Evolutionary conservation across 1,140 invertebrate genomes (phyloP).

Genomic region (Bradysia coprophila): DNA sequence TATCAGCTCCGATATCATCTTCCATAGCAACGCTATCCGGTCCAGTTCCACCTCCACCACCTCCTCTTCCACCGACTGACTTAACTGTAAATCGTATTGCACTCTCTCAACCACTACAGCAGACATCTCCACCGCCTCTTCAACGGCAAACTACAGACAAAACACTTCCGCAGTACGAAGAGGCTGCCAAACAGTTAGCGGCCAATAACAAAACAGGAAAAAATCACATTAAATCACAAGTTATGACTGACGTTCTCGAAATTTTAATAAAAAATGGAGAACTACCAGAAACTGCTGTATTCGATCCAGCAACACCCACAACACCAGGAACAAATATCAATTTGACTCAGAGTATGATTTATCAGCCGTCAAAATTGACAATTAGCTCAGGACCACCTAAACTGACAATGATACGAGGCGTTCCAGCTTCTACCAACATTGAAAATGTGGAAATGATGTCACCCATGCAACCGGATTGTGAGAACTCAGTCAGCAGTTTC

Average conservation of each 20-base stretch:
- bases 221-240: conserved; percentile 55
- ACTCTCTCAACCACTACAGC: conserved; percentile 15
- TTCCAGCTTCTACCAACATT: neutral
- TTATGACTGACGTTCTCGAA: conserved; percentile 88
- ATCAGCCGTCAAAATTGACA: neutral
- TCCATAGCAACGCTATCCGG: neutral
- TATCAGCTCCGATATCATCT: conserved; percentile 7
- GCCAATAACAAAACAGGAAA: conserved; percentile 21
- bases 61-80: neutral
- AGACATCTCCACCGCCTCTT: conserved; percentile 2
- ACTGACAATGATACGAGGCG: neutral
- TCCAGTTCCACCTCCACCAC: neutral
- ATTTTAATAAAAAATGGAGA: conserved; percentile 89
- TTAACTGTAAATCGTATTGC: conserved; percentile 8
- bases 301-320: conserved; percentile 49
- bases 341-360: neutral
- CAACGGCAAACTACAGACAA: neutral
- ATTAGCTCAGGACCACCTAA: neutral
- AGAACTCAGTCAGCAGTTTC: neutral
- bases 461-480: conserved; percentile 8
- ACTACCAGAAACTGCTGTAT: conserved; percentile 65
- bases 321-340: neutral
- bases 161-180: conserved; percentile 44
- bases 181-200: conserved; percentile 40
- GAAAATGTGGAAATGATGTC: conserved; percentile 5